phyloP scores from a whole-genome alignment of 2,888 invertebrate genomes.

The Patella caerulea region DNA sequence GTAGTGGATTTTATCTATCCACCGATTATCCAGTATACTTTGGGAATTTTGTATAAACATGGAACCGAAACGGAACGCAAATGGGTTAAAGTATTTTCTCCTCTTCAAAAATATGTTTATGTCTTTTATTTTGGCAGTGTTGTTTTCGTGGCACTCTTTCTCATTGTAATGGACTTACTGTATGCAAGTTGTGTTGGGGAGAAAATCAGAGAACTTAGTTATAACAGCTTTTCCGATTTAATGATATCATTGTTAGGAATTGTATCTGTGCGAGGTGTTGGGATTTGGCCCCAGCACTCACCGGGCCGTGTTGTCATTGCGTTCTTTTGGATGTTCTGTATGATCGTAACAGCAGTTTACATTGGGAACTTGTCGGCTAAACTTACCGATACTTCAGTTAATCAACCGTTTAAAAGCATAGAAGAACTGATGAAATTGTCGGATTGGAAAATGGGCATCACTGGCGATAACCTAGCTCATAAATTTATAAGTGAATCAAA shows the following conservation, averaged over 20 bases:
- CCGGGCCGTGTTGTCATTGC: not conserved
- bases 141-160: not conserved
- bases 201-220: no score
- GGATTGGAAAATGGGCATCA: not conserved
- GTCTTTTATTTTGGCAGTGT: not conserved
- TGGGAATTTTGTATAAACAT: not conserved
- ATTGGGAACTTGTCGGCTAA: not conserved
- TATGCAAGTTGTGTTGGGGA: not conserved
- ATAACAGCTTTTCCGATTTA: no score
- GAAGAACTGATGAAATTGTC: not conserved
- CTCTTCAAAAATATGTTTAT: not conserved
- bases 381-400: not conserved
- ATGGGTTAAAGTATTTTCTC: not conserved
- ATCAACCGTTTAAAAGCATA: not conserved
- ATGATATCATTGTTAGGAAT: no score
- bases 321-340: slow-evolving; percentile 2
- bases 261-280: not conserved
- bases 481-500: no score
- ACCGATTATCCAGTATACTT: not conserved
- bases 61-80: not conserved
- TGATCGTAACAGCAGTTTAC: not conserved
- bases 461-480: not conserved
- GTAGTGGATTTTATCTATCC: not conserved
- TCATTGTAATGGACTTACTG: not conserved
- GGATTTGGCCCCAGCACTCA: not conserved